A percentile compares a stretch with the other conserved stretches of the same genome.
Evolutionary conservation across 2,888 invertebrate genomes (phyloP).

Genomic region (Orthosia gracilis): DNA sequence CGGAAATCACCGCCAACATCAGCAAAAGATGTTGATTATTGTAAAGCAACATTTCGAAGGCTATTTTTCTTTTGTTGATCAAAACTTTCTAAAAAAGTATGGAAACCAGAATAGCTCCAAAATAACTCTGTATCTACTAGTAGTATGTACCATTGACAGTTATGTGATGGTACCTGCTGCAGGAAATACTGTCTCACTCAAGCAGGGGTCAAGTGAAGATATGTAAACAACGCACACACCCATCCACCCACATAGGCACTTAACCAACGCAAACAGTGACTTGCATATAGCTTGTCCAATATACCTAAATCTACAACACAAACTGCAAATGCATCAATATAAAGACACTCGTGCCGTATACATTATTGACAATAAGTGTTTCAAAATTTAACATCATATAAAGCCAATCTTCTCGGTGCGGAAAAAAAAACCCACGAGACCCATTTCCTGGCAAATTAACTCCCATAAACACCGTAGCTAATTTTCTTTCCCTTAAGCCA

Average conservation of each 20-base stretch:
- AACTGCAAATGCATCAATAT: neutral
- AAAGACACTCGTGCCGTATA: neutral
- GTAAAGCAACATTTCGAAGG: no score
- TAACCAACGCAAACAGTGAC: neutral
- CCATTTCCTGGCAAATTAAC: slow-evolving; percentile 37
- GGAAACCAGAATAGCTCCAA: no score
- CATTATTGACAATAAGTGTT: neutral
- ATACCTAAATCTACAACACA: neutral
- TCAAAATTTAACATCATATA: neutral
- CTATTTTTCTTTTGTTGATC: no score
- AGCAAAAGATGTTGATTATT: no score
- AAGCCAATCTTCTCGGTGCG: neutral
- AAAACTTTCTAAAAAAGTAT: no score
- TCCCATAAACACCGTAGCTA: slow-evolving; percentile 17
- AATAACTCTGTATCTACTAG: no score
- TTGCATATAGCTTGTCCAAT: neutral
- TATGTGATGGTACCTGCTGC: neutral
- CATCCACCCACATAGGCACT: neutral
- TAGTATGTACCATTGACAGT: no score
- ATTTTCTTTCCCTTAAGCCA: slow-evolving; percentile 31
- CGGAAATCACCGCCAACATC: no score
- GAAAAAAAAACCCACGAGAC: neutral
- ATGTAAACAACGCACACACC: neutral
- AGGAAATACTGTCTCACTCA: neutral
- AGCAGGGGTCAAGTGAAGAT: slow-evolving; percentile 14